Base-by-base conservation (phyloP, 2,888 invertebrate species). In the Melitaea athalia region DNA sequence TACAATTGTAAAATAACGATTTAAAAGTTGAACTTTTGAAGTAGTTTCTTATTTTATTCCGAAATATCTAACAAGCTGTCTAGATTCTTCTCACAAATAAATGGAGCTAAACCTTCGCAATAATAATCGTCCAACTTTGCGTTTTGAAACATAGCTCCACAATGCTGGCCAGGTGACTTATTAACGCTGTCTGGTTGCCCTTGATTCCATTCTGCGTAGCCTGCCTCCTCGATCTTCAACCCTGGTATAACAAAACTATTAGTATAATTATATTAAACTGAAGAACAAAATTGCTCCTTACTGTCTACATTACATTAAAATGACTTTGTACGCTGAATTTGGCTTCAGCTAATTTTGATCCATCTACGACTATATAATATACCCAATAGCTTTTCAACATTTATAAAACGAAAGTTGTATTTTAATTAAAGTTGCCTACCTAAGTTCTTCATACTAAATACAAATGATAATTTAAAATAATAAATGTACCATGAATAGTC, bases 71-170 rank as follows among this genome's bases (percentile, higher is more conserved):
- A n/a, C 12, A 47, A 50, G 50, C 76, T 81, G 17, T 68, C 69
- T 0, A 80, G 79, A 24, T 68, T 70, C 68, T 79, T 81, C 64
- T 83, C 82, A 59, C 82, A 82, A 33, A 82, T 70, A 59, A 81
- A 82, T 0, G 76, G 72, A 43, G 74, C 74, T 0, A 31, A 17
- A 17, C 72, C 69, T 17, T 77, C 74, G 59, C 82, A 86, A 79
- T 80, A 82, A 6, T 78, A 63, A 66, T 86, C 84, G n/a, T 82
- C 77, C 0, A 84, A 64, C 11, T 69, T 42, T 0, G 77, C 83
- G 0, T 61, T 59, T 1, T 83, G 74, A 68, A 76, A 79, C 7
- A 86, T 72, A 0, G 76, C 73, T 0, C 82, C 82, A 53, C 84
- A 86, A 66, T 14, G 80, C 69, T 85, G 80, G 0, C 79, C 67